Evolutionary conservation across 1,140 invertebrate species (phyloP).

Genomic region (Cydia splendana): DNA sequence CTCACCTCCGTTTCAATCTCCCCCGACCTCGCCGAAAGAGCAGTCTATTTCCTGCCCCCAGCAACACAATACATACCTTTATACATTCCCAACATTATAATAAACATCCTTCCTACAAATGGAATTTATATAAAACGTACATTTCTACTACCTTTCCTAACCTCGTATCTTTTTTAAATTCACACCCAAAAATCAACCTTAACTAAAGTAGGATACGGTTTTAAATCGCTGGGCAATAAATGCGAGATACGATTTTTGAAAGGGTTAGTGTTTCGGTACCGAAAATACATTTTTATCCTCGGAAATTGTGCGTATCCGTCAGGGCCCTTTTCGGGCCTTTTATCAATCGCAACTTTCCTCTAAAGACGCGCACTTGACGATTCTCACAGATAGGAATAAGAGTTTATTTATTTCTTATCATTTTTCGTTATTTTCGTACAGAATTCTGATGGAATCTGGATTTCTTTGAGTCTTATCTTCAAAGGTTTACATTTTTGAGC

Average conservation of each 20-base stretch:
- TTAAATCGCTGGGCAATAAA: background rate
- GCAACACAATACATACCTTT: conserved; percentile 12
- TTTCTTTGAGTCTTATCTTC: too few relatives aligned
- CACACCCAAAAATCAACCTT: background rate
- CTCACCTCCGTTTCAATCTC: conserved; percentile 8
- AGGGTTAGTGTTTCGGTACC: background rate
- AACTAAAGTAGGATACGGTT: background rate
- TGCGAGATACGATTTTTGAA: background rate
- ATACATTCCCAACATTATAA: conserved; percentile 8
- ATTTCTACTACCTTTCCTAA: background rate
- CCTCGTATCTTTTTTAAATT: background rate
- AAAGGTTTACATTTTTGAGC: too few relatives aligned
- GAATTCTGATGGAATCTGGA: background rate
- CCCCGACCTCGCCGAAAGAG: background rate
- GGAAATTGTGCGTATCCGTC: conserved; percentile 38
- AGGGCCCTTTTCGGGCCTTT: conserved; percentile 46
- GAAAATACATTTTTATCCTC: conserved; percentile 50
- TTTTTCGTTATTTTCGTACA: conserved; percentile 7
- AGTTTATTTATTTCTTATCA: background rate
- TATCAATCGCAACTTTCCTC: conserved; percentile 52
- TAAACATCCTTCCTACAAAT: conserved; percentile 17
- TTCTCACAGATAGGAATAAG: conserved; percentile 29
- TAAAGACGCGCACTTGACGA: conserved; percentile 45
- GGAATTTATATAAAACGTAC: background rate
- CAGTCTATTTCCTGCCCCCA: background rate